Base-by-base conservation (phyloP, 2,888 invertebrate genomes). In the Brassicogethes aeneus region DNA sequence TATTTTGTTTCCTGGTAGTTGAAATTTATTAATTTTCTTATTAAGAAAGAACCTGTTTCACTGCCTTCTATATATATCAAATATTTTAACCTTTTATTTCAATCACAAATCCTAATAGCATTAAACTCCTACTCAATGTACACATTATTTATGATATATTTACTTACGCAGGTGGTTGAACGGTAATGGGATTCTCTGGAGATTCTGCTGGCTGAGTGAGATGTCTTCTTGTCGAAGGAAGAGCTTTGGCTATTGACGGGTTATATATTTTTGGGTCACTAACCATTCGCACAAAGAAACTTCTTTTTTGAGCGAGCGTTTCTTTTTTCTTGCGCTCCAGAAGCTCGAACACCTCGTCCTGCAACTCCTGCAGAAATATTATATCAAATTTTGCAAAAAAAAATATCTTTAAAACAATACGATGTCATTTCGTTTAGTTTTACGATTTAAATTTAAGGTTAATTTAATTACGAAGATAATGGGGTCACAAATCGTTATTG, bases 251-350 rank as follows among this genome's bases (percentile, higher is more conserved):
- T 59, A 92, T 91, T 45, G 88, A 87, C 17, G 92, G 91, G 71
- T 92, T 91, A 74, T 92, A 92, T 59, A 95, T 87, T 70, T 94
- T 95, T 2, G 95, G 94, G 74, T 95, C 95, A 66, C 90, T 90
- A 48, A 93, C 94, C 95, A 95, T 95, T 37, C 95, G 86, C 42
- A 95, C 95, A 70, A 95, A 93, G 76, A 94, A 94, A 10, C 93
- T 92, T 39, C 95, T 79, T 69, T 93, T 92, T 68, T 92, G 86
- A 5, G 89, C 88, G 60, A 95, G 70, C 3, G 85, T 84, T 42
- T 87, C 85, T 55, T 82, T 81, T 62, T 80, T 77, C 62, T 84
- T 85, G 42, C 81, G 76, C 53, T 84, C 79, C 34, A 82, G 70
- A 42, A 85, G 81, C 48, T 83, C 85, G 52, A 82, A 81, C 31